Evolutionary conservation across 2,797 vertebrate species (phyloP).

Genomic region (Coccyzus lansbergi): DNA sequence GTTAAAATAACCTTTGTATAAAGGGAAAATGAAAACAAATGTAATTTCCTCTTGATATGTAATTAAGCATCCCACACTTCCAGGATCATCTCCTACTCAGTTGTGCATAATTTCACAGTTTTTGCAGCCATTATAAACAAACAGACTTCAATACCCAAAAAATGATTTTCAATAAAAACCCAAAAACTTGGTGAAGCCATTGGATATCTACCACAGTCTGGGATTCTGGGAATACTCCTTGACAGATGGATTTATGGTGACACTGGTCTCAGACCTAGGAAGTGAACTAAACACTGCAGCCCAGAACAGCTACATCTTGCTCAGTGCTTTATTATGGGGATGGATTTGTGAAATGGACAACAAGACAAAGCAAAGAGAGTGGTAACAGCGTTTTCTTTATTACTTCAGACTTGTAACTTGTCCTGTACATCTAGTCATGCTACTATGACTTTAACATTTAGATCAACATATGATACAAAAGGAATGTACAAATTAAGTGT

Average conservation of each 20-base stretch:
- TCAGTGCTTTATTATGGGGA: background rate
- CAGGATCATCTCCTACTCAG: background rate
- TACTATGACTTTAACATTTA: slow-evolving; percentile 23
- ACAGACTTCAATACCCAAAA: background rate
- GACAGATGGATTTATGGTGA: background rate
- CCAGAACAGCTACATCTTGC: background rate
- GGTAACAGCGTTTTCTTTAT: background rate
- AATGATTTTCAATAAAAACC: background rate
- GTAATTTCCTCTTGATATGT: background rate
- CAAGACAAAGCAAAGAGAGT: background rate
- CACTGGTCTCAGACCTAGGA: background rate
- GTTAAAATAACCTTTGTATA: background rate
- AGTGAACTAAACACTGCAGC: background rate
- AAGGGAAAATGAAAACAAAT: background rate
- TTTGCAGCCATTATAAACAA: background rate
- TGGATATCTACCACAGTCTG: background rate
- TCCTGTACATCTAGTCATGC: background rate
- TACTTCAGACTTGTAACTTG: background rate
- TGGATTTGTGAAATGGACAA: slow-evolving; percentile 11
- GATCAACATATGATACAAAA: slow-evolving; percentile 25
- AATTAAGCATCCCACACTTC: background rate
- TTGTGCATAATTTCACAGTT: background rate
- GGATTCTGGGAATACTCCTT: background rate
- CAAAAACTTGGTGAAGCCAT: background rate
- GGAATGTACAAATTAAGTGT: background rate